Base-by-base conservation (phyloP, 2,113 vertebrate genomes). In the Bufo bufo region DNA sequence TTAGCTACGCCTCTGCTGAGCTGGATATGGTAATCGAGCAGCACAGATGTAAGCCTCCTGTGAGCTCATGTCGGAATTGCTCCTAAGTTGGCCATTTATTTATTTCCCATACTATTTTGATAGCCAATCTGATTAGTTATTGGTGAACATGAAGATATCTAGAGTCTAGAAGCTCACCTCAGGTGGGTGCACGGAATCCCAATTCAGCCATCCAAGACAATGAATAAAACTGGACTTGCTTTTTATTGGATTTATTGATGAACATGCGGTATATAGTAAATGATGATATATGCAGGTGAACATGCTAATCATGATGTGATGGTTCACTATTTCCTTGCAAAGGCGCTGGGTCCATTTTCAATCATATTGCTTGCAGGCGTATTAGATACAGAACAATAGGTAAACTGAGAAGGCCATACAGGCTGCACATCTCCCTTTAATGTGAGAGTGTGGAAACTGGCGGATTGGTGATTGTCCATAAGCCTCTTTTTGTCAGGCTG, bases 401-500 rank as follows among this genome's bases (percentile, higher is more conserved):
- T 89, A 84, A 89, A 84, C 87, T 89, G 87, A 89, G 87, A 89
- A 84, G 87, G 87, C 87, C 72, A 69, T 89, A 84, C 72, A 89
- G 54, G 72, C 81, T 17, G 82, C 82, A 71, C 82, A 84, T 89
- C 69, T 69, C 59, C 82, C 52, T 83, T 89, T 83, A 82, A 88
- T 88, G 56, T 47, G 54, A 78, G 72, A 84, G 87, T 89, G 87
- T 78, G 89, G 58, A 91, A 69, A 84, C 87, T 79, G 91, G 79
- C 78, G 91, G 92, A 90, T 91, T 47, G 69, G 47, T 92, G 91
- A 85, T 82, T 91, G 85, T 47, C 89, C 87, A 65, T 49, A 69
- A 84, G 65, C 92, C 69, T 89, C 80, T 78, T 90, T 91, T 91
- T 91, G 86, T 87, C 86, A 91, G 85, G n/a, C 71, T 90, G 85